Base-by-base conservation (phyloP, 1,140 invertebrate species). In the Drosophila erecta region DNA sequence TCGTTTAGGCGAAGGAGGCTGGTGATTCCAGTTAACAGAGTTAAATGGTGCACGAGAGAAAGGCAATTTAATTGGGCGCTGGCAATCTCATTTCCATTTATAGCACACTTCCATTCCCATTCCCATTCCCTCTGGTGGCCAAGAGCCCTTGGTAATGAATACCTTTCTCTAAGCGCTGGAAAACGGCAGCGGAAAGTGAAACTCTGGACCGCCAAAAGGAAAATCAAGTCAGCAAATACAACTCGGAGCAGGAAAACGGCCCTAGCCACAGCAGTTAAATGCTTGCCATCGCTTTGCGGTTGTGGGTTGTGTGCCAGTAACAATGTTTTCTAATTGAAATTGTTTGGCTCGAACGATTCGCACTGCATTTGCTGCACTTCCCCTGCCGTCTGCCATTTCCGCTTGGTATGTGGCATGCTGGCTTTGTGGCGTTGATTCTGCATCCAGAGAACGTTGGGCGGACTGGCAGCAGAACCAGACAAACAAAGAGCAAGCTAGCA, bases 11-110 rank as follows among this genome's bases (percentile, higher is more conserved):
- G 43, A 17, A 20, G 12, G n/a, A n/a, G 51, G 51, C 7, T 20
- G 17, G 35, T 56, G 56, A 7, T 51, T 22, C 38, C 30, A 61
- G 62, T 56, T 65, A 60, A 30, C 12, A 22, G 20, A 33, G 30
- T 27, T 51, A 33, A 59, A 57, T 47, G 59, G 51, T 47, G 41
- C 35, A 4, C 46, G 73, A 59, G 74, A 78, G 83, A 75, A 87
- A 87, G 83, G 70, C 58, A 56, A 71, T 38, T 61, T 79, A 74
- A 74, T 83, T 83, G 79, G 43, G 56, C 41, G 40, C 24, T 66
- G 43, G 41, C 51, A 44, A 46, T 44, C 69, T 59, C 38, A 56
- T 50, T 76, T 47, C 37, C 53, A 69, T 80, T 59, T 44, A 35
- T 20, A 57, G 49, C 50, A 17, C 54, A 40, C 43, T 51, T 54